Percentiles rank a stretch among this genome's conserved stretches.
phyloP scores from a whole-genome alignment of 2,113 vertebrate genomes.

The Oncorhynchus masou region DNA sequence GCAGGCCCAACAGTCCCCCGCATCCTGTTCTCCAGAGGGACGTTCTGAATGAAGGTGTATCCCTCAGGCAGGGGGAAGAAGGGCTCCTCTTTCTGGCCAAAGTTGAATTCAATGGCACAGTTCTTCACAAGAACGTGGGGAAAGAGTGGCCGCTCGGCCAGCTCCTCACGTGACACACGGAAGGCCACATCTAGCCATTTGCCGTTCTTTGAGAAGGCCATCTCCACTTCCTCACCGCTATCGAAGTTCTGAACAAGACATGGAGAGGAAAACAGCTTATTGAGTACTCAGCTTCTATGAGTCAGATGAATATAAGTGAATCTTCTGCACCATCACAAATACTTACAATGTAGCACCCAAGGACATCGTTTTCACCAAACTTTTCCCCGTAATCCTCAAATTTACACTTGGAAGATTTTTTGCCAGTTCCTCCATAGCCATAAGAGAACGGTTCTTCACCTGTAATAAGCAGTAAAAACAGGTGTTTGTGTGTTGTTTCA shows the following conservation, averaged over 20 bases:
- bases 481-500: neutral
- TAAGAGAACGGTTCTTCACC: constrained; percentile 87
- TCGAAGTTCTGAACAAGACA: constrained; percentile 80
- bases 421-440: constrained; percentile 87
- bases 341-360: constrained; percentile 83
- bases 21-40: constrained; percentile 75
- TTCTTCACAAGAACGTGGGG: constrained; percentile 91
- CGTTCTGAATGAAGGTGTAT: constrained; percentile 83
- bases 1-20: constrained; percentile 82
- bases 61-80: constrained; percentile 80
- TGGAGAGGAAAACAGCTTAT: neutral
- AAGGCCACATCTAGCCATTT: constrained; percentile 80
- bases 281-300: neutral
- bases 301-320: neutral
- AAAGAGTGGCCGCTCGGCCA: constrained; percentile 81
- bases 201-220: constrained; percentile 87
- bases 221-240: constrained; percentile 78
- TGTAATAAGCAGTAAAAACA: constrained; percentile 32
- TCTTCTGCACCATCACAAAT: neutral
- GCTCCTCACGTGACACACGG: constrained; percentile 71
- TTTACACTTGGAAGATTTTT: constrained; percentile 83
- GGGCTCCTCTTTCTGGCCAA: constrained; percentile 80
- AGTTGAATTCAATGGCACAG: constrained; percentile 90
- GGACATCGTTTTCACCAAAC: constrained; percentile 87
- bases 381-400: constrained; percentile 87